These are phyloP conservation scores for Sphinx pinastri DNA, from an alignment of 2,888 invertebrate species.

Conservation along the genomic window DNA sequence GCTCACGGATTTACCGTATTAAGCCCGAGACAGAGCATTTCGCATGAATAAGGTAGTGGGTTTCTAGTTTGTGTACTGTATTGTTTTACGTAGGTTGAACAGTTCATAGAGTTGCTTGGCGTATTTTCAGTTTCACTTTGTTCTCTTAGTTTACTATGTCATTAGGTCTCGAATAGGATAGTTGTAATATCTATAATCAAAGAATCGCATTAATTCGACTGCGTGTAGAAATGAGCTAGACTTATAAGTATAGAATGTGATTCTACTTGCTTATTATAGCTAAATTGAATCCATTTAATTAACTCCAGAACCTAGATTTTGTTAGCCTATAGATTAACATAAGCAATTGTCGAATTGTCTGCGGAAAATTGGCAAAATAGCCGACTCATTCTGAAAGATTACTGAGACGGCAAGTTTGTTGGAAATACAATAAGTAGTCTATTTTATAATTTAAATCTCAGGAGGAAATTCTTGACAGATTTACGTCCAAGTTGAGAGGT, in stretches of 20 bases:
- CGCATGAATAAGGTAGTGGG: slow-evolving; percentile 9
- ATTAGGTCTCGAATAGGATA: too few species aligned
- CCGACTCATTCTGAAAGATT: too few species aligned
- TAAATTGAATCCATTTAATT: not conserved
- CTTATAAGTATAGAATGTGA: too few species aligned
- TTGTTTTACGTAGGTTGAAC: too few species aligned
- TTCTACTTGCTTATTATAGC: not conserved
- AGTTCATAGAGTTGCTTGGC: too few species aligned
- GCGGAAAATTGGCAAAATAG: too few species aligned
- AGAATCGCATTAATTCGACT: not conserved
- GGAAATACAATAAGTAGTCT: not conserved
- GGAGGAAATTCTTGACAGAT: slow-evolving; percentile 27
- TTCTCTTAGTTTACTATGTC: not conserved
- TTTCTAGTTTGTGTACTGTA: not conserved
- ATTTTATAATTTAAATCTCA: not conserved
- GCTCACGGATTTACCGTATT: slow-evolving; percentile 12
- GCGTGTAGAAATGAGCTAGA: not conserved
- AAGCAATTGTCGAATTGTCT: too few species aligned
- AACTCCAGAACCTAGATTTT: not conserved
- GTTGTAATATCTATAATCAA: too few species aligned
- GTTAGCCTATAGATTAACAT: too few species aligned
- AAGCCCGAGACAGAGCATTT: not conserved
- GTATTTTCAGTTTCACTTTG: not conserved
- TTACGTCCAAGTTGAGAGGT: not conserved
- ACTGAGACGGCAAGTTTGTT: not conserved